These are phyloP conservation scores for Mionectes macconnelli DNA, from an alignment of 2,113 vertebrate species.

Conservation along the genomic window DNA sequence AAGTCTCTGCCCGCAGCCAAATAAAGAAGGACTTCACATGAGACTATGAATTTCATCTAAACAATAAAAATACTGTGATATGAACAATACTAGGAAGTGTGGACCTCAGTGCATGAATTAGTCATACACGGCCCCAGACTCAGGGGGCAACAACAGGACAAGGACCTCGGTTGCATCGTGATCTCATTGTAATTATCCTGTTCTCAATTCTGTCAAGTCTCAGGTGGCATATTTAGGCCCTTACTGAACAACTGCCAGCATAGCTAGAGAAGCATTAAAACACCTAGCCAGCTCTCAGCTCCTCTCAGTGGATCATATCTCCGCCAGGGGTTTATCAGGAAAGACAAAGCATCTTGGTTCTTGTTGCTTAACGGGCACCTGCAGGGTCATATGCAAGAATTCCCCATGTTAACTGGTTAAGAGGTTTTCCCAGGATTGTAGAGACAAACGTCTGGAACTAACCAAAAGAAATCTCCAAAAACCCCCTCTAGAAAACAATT, in stretches of 20 bases:
- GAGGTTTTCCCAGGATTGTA: neutral
- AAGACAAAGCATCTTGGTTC: neutral
- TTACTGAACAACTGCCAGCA: neutral
- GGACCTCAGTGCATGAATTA: neutral
- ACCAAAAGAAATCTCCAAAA: neutral
- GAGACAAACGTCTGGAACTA: neutral
- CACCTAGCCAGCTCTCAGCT: neutral
- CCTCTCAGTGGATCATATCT: neutral
- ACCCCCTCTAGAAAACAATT: fast-evolving
- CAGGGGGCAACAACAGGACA: neutral
- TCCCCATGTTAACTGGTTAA: neutral
- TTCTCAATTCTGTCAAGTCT: neutral
- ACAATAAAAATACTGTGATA: neutral
- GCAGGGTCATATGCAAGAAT: neutral
- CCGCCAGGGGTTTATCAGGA: neutral
- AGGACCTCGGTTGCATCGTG: neutral
- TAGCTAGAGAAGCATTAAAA: neutral
- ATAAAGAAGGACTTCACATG: neutral
- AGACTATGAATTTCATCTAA: neutral
- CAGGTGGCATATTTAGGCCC: neutral
- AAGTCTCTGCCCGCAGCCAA: neutral
- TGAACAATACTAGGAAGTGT: neutral
- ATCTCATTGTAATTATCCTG: neutral
- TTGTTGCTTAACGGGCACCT: neutral
- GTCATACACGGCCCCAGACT: neutral